Conservation (phyloP, 2,113 vertebrate species). For the Marcusenius ussheri region DNA sequence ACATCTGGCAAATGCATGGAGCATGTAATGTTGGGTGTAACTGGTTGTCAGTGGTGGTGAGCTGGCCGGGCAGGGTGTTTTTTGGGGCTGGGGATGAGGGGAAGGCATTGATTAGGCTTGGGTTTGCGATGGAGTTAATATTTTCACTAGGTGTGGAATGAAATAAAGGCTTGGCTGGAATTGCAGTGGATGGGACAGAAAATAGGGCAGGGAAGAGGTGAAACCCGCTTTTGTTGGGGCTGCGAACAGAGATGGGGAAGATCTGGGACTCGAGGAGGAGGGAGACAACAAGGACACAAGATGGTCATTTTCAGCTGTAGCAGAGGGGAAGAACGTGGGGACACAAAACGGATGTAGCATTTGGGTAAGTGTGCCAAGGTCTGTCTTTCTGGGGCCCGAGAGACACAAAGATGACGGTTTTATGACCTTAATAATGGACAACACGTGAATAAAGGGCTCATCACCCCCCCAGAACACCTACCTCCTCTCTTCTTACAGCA, state of each 20-base stretch:
- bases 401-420: background rate
- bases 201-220: background rate
- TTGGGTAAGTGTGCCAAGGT: background rate
- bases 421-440: background rate
- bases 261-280: background rate
- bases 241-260: background rate
- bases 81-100: background rate
- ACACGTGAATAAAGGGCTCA: background rate
- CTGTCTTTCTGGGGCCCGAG: background rate
- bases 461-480: background rate
- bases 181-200: background rate
- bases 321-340: background rate
- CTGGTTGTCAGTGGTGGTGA: slow-evolving; percentile 35
- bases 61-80: background rate
- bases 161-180: background rate
- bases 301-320: background rate
- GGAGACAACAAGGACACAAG: background rate
- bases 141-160: background rate
- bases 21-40: slow-evolving; percentile 56
- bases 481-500: background rate
- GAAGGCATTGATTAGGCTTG: background rate
- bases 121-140: background rate
- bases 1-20: slow-evolving; percentile 64
- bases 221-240: background rate
- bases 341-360: background rate